Conservation (phyloP, 2,888 invertebrate species). For the Euclidia mi region DNA sequence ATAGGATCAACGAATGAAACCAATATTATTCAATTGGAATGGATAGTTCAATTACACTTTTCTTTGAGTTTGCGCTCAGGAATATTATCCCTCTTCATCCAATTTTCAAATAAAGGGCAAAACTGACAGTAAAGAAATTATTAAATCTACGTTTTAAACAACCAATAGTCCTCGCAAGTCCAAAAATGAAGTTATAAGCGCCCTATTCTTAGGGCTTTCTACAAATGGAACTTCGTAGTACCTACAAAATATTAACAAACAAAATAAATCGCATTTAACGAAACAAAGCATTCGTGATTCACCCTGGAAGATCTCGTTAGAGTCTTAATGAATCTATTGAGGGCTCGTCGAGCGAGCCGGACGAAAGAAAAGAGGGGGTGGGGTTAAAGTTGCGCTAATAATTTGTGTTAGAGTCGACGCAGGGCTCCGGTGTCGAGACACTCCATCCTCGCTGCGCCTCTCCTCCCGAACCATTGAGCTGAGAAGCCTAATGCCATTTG, state of each 20-base stretch:
- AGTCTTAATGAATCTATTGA: slow-evolving; percentile 89
- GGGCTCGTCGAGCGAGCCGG: slow-evolving; percentile 82
- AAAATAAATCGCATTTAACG: slow-evolving; percentile 85
- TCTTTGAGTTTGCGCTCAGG: too few species aligned
- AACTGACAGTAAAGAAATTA: not conserved
- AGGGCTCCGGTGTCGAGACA: slow-evolving; percentile 37
- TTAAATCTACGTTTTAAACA: not conserved
- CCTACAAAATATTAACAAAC: slow-evolving; percentile 72
- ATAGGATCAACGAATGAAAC: too few species aligned
- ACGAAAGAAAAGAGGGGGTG: slow-evolving; percentile 73
- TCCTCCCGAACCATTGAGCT: slow-evolving; percentile 71
- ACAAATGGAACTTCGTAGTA: slow-evolving; percentile 40
- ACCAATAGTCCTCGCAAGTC: not conserved
- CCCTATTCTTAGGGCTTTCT: slow-evolving; percentile 13
- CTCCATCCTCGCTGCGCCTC: slow-evolving; percentile 49
- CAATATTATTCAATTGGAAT: too few species aligned
- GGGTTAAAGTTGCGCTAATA: slow-evolving; percentile 83
- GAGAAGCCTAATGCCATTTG: slow-evolving; percentile 75
- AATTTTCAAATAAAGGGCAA: not conserved
- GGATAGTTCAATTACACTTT: too few species aligned
- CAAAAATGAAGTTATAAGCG: slow-evolving; percentile 10
- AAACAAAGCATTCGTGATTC: slow-evolving; percentile 87
- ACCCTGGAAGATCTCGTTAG: slow-evolving; percentile 87
- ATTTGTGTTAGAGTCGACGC: slow-evolving; percentile 73
- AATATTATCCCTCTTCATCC: not conserved